phyloP scores from a whole-genome alignment of 2,888 invertebrate genomes.

The Calephelis perditalis region DNA sequence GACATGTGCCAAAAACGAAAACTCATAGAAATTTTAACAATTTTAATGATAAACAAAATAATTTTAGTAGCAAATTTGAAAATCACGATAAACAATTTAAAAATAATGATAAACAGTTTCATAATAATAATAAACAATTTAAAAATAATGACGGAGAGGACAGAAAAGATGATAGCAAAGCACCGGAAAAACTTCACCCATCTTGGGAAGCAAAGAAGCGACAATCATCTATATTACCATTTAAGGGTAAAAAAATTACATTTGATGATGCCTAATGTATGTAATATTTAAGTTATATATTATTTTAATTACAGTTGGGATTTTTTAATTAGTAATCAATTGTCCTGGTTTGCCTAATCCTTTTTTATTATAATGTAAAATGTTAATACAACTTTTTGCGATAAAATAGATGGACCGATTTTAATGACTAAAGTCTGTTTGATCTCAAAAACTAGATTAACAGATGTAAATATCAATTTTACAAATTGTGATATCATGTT shows the following conservation, averaged over 20 bases:
- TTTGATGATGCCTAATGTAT: constrained; percentile 51
- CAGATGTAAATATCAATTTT: no score
- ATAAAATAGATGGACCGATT: no score
- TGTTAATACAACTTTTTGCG: no score
- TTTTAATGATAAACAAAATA: constrained; percentile 28
- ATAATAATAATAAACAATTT: constrained; percentile 25
- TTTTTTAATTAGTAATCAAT: no score
- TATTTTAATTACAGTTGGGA: no score
- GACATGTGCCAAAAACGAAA: constrained; percentile 53
- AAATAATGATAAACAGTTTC: constrained; percentile 26
- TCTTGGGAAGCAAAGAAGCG: constrained; percentile 76
- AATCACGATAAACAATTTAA: constrained; percentile 24
- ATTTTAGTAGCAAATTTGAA: not conserved
- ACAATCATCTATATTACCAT: constrained; percentile 61
- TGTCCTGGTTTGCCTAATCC: no score
- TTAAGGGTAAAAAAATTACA: constrained; percentile 68
- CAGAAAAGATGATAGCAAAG: constrained; percentile 26
- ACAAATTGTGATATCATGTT: no score
- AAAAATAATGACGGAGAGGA: constrained; percentile 23
- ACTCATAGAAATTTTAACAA: constrained; percentile 33
- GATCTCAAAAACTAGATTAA: no score
- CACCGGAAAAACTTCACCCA: constrained; percentile 67
- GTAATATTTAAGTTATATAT: no score
- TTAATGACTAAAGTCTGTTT: no score
- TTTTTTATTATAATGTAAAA: no score